Evolutionary conservation across 2,888 invertebrate species (phyloP).

Genomic region (Drosophila robusta): DNA sequence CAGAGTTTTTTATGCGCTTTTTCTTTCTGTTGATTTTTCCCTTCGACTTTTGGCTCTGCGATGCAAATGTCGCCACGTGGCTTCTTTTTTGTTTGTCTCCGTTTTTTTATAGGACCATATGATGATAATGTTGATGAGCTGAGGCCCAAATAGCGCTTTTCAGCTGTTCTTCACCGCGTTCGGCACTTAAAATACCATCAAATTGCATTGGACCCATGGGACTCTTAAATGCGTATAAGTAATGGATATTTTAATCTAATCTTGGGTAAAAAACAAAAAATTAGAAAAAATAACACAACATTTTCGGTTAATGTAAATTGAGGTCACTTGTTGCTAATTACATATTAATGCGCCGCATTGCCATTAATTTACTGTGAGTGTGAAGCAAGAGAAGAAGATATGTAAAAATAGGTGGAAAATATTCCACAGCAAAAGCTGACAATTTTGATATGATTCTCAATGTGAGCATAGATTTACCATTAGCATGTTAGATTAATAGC

Average conservation of each 20-base stretch:
- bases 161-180: slow-evolving; percentile 39
- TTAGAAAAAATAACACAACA: neutral
- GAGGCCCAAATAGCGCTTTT: slow-evolving; percentile 28
- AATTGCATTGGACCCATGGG: slow-evolving; percentile 68
- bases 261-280: neutral
- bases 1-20: neutral
- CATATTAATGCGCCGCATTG: slow-evolving; percentile 42
- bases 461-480: no score
- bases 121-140: slow-evolving; percentile 58
- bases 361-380: neutral
- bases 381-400: neutral
- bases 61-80: slow-evolving; percentile 57
- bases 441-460: no score
- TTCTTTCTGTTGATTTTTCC: slow-evolving; percentile 42
- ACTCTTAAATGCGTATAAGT: slow-evolving; percentile 24
- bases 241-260: slow-evolving; percentile 33
- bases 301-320: slow-evolving; percentile 32
- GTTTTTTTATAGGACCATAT: slow-evolving; percentile 30
- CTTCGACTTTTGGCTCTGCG: slow-evolving; percentile 31
- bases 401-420: neutral
- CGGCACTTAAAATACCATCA: slow-evolving; percentile 72
- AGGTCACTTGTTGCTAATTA: slow-evolving; percentile 58
- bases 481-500: no score
- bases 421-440: no score
- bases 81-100: slow-evolving; percentile 7